These are phyloP conservation scores for Gortyna flavago DNA, from an alignment of 2,888 invertebrate species.

Conservation along the genomic window DNA sequence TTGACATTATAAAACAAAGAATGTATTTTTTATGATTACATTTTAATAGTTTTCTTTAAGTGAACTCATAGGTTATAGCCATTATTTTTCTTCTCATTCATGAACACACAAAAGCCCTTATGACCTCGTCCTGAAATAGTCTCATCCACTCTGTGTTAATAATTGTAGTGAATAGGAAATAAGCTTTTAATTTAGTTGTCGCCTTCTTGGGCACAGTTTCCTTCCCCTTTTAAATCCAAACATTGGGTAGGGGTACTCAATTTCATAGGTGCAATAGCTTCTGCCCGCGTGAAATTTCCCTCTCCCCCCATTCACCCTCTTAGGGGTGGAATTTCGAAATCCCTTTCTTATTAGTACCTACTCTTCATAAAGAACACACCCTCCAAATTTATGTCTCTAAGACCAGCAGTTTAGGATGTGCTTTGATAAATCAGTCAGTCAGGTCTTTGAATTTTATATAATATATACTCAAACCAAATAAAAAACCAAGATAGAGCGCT, in stretches of 20 bases:
- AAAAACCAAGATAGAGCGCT: too few species aligned
- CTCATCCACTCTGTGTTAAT: neutral
- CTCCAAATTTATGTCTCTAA: too few species aligned
- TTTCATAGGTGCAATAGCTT: neutral
- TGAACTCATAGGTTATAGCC: neutral
- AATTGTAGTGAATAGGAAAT: neutral
- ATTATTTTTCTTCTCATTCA: constrained; percentile 3
- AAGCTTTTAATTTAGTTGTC: neutral
- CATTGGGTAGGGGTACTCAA: neutral
- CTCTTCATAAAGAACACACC: too few species aligned
- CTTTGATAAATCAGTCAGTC: too few species aligned
- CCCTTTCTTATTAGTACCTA: too few species aligned
- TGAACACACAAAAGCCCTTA: neutral
- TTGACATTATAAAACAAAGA: neutral
- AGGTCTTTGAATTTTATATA: too few species aligned
- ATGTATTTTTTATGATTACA: neutral
- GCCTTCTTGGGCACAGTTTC: neutral
- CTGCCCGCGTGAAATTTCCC: too few species aligned
- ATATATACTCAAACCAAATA: too few species aligned
- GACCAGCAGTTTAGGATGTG: too few species aligned
- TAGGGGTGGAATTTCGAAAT: too few species aligned
- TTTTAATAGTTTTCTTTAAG: constrained; percentile 1
- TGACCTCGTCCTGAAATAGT: constrained; percentile 8
- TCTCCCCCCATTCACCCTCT: too few species aligned
- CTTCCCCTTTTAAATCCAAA: neutral